phyloP scores from a whole-genome alignment of 2,888 invertebrate species.

The Scaptomyza caliginosa region DNA sequence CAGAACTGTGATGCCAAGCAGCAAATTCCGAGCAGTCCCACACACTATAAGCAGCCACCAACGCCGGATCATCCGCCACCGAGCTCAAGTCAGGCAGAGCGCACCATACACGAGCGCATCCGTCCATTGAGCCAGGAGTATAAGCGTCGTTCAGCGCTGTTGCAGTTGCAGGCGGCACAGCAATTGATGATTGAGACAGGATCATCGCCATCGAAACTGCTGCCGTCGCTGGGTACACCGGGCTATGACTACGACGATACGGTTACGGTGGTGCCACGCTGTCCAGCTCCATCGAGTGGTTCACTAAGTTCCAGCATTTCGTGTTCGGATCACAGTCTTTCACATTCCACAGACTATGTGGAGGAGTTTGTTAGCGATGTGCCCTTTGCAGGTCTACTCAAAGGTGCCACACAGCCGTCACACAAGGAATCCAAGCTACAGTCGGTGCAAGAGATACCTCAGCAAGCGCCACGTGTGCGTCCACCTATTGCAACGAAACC shows the following conservation, averaged over 20 bases:
- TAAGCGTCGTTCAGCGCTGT: slow-evolving; percentile 74
- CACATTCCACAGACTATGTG: slow-evolving; percentile 88
- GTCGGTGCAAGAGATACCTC: slow-evolving; percentile 32
- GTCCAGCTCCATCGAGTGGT: slow-evolving; percentile 85
- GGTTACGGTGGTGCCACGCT: slow-evolving; percentile 75
- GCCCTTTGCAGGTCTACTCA: slow-evolving; percentile 92
- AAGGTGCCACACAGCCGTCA: slow-evolving; percentile 87
- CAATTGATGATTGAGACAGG: slow-evolving; percentile 76
- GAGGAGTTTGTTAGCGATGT: slow-evolving; percentile 94
- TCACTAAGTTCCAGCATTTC: slow-evolving; percentile 90
- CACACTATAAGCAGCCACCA: slow-evolving; percentile 95
- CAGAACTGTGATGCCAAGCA: slow-evolving; percentile 83
- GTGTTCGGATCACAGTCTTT: slow-evolving; percentile 89
- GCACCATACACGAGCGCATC: slow-evolving; percentile 94
- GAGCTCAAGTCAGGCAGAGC: slow-evolving; percentile 93
- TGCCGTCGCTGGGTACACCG: slow-evolving; percentile 64
- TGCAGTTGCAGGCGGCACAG: slow-evolving; percentile 75
- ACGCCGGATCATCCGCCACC: slow-evolving; percentile 98
- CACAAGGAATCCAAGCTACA: slow-evolving; percentile 40
- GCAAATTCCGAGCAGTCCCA: slow-evolving; percentile 90
- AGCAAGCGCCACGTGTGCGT: slow-evolving; percentile 53
- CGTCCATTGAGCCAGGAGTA: slow-evolving; percentile 94
- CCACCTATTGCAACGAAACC: slow-evolving; percentile 77
- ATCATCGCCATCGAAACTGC: slow-evolving; percentile 74
- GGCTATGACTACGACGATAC: slow-evolving; percentile 76